Evolutionary conservation across 2,113 vertebrate species (phyloP), one percentile per base, ranked within the genome.

Genomic region (Phyllostomus discolor): DNA sequence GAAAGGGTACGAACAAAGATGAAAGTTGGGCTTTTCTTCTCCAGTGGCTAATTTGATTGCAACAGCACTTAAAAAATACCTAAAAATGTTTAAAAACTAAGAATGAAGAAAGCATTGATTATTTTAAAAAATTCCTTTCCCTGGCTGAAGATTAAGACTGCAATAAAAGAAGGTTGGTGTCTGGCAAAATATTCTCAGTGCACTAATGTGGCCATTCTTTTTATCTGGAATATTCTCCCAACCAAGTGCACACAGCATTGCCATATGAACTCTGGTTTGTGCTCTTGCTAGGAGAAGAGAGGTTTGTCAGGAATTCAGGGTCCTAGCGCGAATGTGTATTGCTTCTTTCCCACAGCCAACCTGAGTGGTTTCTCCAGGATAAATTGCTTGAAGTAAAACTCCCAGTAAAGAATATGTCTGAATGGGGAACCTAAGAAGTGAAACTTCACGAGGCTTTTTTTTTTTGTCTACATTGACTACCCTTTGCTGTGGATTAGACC

Each of bases 401-500:
- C 46, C 66, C 41, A 81, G 54, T 10, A 62, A 81, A 94, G 70
- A 52, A 46, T 66, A 50, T 38, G 59, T 92, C 78, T 97, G 95
- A 91, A 95, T 67, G 52, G 38, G 78, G 64, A 76, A 72, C 76
- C 79, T 69, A 54, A 91, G 81, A 79, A 95, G 75, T 9, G 24
- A 84, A 94, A 79, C 10, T 81, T 93, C 57, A 33, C 0, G 19
- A 83, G 33, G 2, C 48, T 76, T 73, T 22, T 41, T 94, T 90
- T 78, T 93, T 89, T 95, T 46, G 64, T 93, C 93, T 91, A 17
- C 0, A 0, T 48, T 95, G 96, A 98, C 97, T 97, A 48, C 91
- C 95, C 78, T 98, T 98, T 94, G 83, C 96, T 97, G 64, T 94
- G 98, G 97, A 96, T 98, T 97, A 98, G 83, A 82, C 93, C 76